Base-by-base conservation (phyloP, 2,113 vertebrate genomes). In the Labeo catla region DNA sequence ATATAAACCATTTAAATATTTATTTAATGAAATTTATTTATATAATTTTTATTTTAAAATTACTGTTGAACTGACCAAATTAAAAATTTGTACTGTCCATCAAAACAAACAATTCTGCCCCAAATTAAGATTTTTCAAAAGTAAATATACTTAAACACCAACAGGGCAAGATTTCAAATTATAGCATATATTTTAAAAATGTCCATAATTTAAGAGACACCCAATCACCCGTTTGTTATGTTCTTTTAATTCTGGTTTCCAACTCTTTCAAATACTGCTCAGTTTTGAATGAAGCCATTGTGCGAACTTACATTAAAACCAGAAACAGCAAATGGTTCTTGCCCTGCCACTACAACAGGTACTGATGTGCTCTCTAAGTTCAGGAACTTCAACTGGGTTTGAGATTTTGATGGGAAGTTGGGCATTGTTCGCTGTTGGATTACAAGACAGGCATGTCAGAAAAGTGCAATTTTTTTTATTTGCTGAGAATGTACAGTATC, bases 381-480 rank as follows among this genome's bases (percentile, higher is more conserved):
- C 89, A 98, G 86, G 90, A 97, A 87, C 93, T 95, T 96, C 6
- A 94, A 86, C 92, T 99, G 97, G 34, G 11, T 50, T 92, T 83
- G 79, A 0, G 50, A 86, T 76, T 68, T 84, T 1, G 82, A 65
- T 12, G 98, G 97, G 89, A 98, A 99, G 11, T 59, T 84, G 0
- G 97, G 98, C 59, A 96, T 89, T 6, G 96, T 97, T 94, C 93
- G 81, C 98, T 99, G 79, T 15, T 57, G 50, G 50, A 45, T 81
- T 16, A 61, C 21, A 23, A 80, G 21, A 36, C 15, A 78, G 13
- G 12, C 13, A n/a, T 13, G 9, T 50, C 21, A 49, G n/a, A 66
- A 63, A 49, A 2, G 11, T 16, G 2, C 39, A 36, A 49, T 28
- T 12, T 54, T 39, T 39, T 39, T 39, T 39, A 2, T 39, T 13